Percentiles rank a stretch among this genome's conserved stretches.
Conservation (phyloP, 2,888 invertebrate species). For the Pachycephus smyrnensis region DNA sequence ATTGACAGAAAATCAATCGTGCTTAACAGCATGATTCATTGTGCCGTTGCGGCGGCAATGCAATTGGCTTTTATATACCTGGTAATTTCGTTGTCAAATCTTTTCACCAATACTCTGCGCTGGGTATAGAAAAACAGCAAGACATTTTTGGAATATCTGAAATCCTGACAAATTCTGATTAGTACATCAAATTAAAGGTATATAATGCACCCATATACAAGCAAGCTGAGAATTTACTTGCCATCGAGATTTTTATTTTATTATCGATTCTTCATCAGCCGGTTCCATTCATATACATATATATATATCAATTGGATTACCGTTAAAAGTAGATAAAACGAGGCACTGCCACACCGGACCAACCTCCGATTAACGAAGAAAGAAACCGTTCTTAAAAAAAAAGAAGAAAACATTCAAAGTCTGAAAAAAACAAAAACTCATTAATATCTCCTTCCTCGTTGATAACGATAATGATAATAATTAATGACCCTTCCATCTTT, state of each 20-base stretch:
- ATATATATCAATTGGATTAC: background rate
- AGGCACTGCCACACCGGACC: constrained; percentile 45
- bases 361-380: constrained; percentile 31
- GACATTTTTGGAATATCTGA: background rate
- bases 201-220: background rate
- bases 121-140: background rate
- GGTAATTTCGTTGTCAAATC: constrained; percentile 6
- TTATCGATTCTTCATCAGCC: background rate
- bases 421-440: constrained; percentile 2
- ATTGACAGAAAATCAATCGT: background rate
- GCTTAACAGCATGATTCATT: background rate
- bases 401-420: constrained; percentile 5
- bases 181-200: background rate
- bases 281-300: background rate
- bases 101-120: constrained; percentile 38
- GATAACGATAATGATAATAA: constrained; percentile 18
- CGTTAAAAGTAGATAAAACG: constrained; percentile 20
- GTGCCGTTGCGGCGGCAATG: background rate
- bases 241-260: background rate
- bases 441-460: constrained; percentile 17
- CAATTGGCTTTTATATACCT: background rate
- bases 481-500: background rate
- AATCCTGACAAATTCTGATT: background rate
- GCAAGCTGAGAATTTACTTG: background rate
- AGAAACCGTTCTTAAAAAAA: constrained; percentile 17